Percentiles rank a stretch among this genome's conserved stretches.
These are phyloP conservation scores for Drosophila seguyi DNA, from an alignment of 1,140 invertebrate species.

Conservation along the genomic window DNA sequence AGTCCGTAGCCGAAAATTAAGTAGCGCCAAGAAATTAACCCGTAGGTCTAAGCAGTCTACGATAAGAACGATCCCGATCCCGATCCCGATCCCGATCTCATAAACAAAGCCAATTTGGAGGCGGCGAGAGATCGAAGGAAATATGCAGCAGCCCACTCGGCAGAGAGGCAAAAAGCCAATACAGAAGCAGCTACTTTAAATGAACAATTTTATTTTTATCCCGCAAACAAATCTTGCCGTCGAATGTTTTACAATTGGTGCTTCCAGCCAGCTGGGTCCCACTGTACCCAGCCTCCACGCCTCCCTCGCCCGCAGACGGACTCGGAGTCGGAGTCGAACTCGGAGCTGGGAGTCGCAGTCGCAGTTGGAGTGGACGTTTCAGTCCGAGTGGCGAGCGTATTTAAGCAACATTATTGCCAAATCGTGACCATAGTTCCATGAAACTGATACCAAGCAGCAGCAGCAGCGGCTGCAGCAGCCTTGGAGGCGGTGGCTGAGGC, in stretches of 20 bases:
- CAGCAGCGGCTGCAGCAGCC: conserved; percentile 20
- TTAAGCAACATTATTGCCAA: conserved; percentile 85
- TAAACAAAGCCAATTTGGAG: conserved; percentile 82
- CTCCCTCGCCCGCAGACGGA: conserved; percentile 17
- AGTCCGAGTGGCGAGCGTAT: conserved; percentile 64
- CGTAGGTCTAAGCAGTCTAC: conserved; percentile 67
- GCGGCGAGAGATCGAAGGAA: conserved; percentile 38
- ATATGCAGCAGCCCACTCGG: conserved; percentile 11
- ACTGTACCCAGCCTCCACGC: conserved; percentile 14
- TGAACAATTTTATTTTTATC: conserved; percentile 85
- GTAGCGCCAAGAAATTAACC: conserved; percentile 80
- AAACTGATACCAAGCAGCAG: conserved; percentile 81
- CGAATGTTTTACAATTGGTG: conserved; percentile 83
- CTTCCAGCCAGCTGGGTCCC: conserved; percentile 40
- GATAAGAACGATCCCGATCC: conserved; percentile 56
- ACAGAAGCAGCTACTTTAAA: conserved; percentile 85
- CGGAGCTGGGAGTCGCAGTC: conserved; percentile 30
- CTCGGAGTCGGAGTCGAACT: not conserved
- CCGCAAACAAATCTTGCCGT: conserved; percentile 83
- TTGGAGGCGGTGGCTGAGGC: conserved; percentile 17
- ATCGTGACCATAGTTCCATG: conserved; percentile 85
- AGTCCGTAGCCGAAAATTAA: conserved; percentile 52
- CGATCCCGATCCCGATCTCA: conserved; percentile 62
- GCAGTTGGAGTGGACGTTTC: conserved; percentile 35
- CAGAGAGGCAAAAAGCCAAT: conserved; percentile 21